These are phyloP conservation scores for Mola mola DNA, from an alignment of 2,113 vertebrate species.

Conservation along the genomic window DNA sequence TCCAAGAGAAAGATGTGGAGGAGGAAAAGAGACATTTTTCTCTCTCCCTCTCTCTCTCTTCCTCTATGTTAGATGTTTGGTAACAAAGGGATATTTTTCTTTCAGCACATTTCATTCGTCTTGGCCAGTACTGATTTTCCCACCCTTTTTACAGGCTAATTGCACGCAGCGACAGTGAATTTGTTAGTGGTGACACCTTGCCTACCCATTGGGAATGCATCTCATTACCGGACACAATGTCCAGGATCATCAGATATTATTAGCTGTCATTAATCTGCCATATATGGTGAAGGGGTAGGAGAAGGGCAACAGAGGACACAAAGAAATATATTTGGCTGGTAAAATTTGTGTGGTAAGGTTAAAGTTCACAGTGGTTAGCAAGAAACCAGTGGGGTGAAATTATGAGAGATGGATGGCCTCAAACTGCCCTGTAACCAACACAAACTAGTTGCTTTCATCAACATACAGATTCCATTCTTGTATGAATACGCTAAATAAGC, in stretches of 20 bases:
- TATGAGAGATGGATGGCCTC: too few relatives aligned
- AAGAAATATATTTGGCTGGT: constrained; percentile 83
- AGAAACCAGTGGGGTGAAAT: constrained; percentile 41
- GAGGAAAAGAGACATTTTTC: constrained; percentile 86
- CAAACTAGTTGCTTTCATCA: neutral
- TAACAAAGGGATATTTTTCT: constrained; percentile 86
- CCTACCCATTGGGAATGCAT: constrained; percentile 95
- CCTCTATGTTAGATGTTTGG: constrained; percentile 68
- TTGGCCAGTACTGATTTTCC: constrained; percentile 90
- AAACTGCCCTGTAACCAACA: too few relatives aligned
- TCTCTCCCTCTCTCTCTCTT: constrained; percentile 55
- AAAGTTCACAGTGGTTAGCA: constrained; percentile 80
- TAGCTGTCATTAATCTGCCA: constrained; percentile 99
- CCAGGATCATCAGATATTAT: constrained; percentile 99
- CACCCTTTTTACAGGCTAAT: constrained; percentile 96
- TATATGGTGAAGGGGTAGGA: constrained; percentile 76
- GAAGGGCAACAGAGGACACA: constrained; percentile 78
- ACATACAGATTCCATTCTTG: too few relatives aligned
- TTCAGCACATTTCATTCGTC: constrained; percentile 86
- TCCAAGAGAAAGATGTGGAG: constrained; percentile 90
- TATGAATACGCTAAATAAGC: too few relatives aligned
- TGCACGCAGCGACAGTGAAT: constrained; percentile 90
- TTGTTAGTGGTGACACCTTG: constrained; percentile 99
- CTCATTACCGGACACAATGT: constrained; percentile 96
- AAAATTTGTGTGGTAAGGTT: constrained; percentile 79